Evolutionary conservation across 2,797 vertebrate species (phyloP).

Genomic region (Sebastes matsubarae): DNA sequence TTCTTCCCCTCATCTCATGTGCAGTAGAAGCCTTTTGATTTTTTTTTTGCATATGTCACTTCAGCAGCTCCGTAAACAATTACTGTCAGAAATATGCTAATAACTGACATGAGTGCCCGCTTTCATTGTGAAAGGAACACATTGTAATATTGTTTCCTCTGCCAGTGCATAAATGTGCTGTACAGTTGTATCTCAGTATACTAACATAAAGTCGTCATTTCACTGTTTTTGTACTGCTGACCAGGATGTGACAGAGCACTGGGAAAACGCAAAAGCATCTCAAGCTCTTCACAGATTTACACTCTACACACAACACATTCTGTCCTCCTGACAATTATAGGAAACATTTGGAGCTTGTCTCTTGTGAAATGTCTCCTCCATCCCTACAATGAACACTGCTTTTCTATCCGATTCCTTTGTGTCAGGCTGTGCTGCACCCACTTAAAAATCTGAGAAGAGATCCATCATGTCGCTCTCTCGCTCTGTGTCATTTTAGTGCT

Average conservation of each 20-base stretch:
- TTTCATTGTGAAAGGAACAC: background rate
- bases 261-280: background rate
- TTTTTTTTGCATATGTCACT: background rate
- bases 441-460: conserved; percentile 30
- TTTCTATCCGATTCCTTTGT: conserved; percentile 8
- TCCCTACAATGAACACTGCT: background rate
- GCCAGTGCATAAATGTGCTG: background rate
- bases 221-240: background rate
- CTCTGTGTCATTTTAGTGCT: conserved; percentile 57
- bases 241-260: background rate
- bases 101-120: background rate
- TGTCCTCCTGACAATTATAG: background rate
- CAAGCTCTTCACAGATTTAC: background rate
- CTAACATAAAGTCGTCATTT: background rate
- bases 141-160: background rate
- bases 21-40: background rate
- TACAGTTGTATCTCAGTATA: background rate
- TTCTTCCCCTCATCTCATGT: background rate
- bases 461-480: conserved; percentile 31
- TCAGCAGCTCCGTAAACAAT: background rate
- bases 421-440: conserved; percentile 26
- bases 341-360: conserved; percentile 3
- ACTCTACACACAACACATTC: background rate
- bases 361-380: conserved; percentile 13
- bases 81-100: conserved; percentile 28